phyloP scores from a whole-genome alignment of 2,113 vertebrate genomes.

The Coreoperca whiteheadi region DNA sequence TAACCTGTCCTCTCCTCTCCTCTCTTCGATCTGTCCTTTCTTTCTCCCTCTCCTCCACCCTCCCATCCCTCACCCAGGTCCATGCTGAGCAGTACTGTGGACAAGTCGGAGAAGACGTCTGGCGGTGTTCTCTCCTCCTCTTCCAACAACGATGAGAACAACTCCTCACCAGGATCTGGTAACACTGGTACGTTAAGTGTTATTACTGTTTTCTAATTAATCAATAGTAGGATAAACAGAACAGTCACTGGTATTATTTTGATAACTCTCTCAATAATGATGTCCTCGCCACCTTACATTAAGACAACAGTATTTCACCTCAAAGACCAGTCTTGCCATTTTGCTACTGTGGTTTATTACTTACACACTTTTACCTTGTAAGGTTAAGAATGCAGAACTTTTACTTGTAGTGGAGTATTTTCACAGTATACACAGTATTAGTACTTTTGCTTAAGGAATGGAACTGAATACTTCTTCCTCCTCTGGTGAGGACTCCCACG shows the following conservation, averaged over 20 bases:
- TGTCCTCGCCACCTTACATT: not conserved
- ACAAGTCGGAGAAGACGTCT: constrained; percentile 83
- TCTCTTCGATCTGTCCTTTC: not conserved
- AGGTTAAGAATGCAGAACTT: too few species aligned
- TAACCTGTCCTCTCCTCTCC: not conserved
- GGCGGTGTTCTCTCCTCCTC: constrained; percentile 81
- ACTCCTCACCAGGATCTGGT: constrained; percentile 83
- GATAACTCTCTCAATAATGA: not conserved
- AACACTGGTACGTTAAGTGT: constrained; percentile 70
- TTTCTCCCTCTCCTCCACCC: constrained; percentile 3
- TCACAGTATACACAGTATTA: too few species aligned
- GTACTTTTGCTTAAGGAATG: too few species aligned
- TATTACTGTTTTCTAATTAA: not conserved
- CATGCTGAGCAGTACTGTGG: constrained; percentile 84
- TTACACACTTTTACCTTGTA: too few species aligned
- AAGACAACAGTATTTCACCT: not conserved
- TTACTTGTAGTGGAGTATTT: too few species aligned
- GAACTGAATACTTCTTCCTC: too few species aligned
- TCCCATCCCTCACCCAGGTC: constrained; percentile 75
- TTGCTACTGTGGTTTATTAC: not conserved
- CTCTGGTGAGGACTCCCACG: too few species aligned
- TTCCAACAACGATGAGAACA: constrained; percentile 88
- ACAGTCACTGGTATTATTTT: not conserved
- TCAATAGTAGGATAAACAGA: not conserved
- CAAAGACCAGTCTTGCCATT: not conserved